Base-by-base conservation (phyloP, 2,888 invertebrate species). In the Agrilus mali region DNA sequence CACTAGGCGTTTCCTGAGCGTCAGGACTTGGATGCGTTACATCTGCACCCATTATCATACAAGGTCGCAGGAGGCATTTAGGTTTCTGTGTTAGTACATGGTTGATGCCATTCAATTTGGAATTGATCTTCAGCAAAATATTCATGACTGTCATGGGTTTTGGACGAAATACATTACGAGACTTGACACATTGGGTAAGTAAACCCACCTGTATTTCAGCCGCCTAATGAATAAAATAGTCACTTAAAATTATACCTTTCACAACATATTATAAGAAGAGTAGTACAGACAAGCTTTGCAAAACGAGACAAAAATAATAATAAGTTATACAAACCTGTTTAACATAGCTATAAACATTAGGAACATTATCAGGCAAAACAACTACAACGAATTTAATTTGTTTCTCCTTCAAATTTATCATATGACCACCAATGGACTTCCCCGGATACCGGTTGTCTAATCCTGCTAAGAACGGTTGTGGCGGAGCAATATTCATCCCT, bases 1-100 rank as follows among this genome's bases (percentile, higher is more conserved):
- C 80, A 58, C 81, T 81, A 0, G 77, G 77, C 14, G 66, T 66
- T 5, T 64, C 59, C 74, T 74, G 63, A 2, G 82, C 77, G 46
- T 85, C 86, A 0, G 88, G 87, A 2, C 86, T 78, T 0, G 94
- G 92, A 70, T 94, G 94, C 0, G 93, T 92, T 6, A 94, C 93
- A 66, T 94, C 94, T 7, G 92, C 92, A 0, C 94, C 94, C 64
- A 67, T 65, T 36, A 67, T 57, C 63, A 83, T 77, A 12, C 74
- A 73, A 1, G 80, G 80, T 0, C 52, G 58, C 1, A 42, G 52
- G 32, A 82, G 61, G 50, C 75, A 74, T 2, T 42, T 49, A 2
- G 77, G 77, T 41, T 67, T 56, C 15, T 49, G 40, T 1, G 54
- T 42, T 6, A 75, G 56, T 22, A 57, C 63, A 58, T 89, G 87